Evolutionary conservation across 2,797 vertebrate genomes (phyloP).

Genomic region (Siniperca obscura): DNA sequence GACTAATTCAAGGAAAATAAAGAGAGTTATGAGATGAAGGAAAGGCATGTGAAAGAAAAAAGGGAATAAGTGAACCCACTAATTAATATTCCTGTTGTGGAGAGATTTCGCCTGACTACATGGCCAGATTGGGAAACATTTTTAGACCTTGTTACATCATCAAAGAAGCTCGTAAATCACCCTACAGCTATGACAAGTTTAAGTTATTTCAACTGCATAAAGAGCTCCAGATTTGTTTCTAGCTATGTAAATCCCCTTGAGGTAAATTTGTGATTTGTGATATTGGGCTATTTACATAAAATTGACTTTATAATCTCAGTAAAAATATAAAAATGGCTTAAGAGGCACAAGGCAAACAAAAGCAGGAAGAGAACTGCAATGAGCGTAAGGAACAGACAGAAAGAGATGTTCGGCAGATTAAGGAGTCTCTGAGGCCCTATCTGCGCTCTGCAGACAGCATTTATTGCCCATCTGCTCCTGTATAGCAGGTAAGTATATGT

Average conservation of each 20-base stretch:
- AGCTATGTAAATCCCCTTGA: background rate
- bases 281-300: too few relatives aligned
- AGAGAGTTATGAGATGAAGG: background rate
- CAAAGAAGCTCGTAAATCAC: slow-evolving; percentile 42
- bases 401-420: slow-evolving; percentile 46
- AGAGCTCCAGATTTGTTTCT: slow-evolving; percentile 43
- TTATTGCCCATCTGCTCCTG: slow-evolving; percentile 41
- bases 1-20: slow-evolving; percentile 19
- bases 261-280: too few relatives aligned
- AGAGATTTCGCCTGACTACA: background rate
- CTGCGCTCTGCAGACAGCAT: slow-evolving; percentile 24
- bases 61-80: slow-evolving; percentile 15
- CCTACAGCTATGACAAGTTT: slow-evolving; percentile 9
- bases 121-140: slow-evolving; percentile 5
- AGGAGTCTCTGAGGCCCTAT: slow-evolving; percentile 43
- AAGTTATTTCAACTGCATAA: slow-evolving; percentile 31
- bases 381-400: slow-evolving; percentile 13
- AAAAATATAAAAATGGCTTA: slow-evolving; percentile 33
- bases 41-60: slow-evolving; percentile 19
- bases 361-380: background rate
- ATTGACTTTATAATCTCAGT: slow-evolving; percentile 15
- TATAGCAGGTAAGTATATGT: background rate
- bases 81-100: slow-evolving; percentile 23
- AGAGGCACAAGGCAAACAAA: slow-evolving; percentile 17
- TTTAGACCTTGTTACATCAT: slow-evolving; percentile 31